These are phyloP conservation scores for Drosophila biarmipes DNA, from an alignment of 1,140 invertebrate species.

Conservation along the genomic window DNA sequence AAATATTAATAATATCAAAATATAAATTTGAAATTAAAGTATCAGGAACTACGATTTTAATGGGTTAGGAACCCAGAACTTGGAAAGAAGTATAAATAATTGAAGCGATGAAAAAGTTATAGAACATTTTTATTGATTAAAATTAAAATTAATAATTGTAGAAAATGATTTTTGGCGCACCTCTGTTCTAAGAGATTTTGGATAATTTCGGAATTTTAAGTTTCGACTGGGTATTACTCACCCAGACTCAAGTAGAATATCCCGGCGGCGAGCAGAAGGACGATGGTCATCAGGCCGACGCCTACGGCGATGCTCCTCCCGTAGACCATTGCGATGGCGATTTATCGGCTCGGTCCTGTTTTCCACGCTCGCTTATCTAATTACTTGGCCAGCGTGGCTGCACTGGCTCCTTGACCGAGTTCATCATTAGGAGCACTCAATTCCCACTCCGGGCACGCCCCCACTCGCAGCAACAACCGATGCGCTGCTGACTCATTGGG, in stretches of 20 bases:
- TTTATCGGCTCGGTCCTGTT: conserved; percentile 31
- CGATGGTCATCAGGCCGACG: conserved; percentile 61
- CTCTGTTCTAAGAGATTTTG: too few species aligned
- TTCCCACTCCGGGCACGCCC: conserved; percentile 45
- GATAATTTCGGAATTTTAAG: neutral
- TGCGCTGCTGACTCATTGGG: conserved; percentile 40
- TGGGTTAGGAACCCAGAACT: too few species aligned
- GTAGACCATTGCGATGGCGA: conserved; percentile 73
- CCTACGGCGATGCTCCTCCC: conserved; percentile 76
- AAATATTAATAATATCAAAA: too few species aligned
- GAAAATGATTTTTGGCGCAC: too few species aligned
- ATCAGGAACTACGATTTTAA: too few species aligned
- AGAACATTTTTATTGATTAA: too few species aligned
- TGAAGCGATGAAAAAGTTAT: too few species aligned
- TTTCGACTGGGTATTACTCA: conserved; percentile 38
- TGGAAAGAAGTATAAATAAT: too few species aligned
- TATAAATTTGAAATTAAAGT: too few species aligned
- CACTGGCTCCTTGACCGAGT: conserved; percentile 60
- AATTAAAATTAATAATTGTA: too few species aligned
- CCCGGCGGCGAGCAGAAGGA: conserved; percentile 62
- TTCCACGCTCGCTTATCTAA: conserved; percentile 59
- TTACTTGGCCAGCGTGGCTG: conserved; percentile 57
- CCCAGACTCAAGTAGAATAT: conserved; percentile 78
- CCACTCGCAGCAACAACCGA: conserved; percentile 9
- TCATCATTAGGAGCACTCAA: conserved; percentile 48